phyloP scores from a whole-genome alignment of 2,797 vertebrate species.

The Cyclura pinguis region DNA sequence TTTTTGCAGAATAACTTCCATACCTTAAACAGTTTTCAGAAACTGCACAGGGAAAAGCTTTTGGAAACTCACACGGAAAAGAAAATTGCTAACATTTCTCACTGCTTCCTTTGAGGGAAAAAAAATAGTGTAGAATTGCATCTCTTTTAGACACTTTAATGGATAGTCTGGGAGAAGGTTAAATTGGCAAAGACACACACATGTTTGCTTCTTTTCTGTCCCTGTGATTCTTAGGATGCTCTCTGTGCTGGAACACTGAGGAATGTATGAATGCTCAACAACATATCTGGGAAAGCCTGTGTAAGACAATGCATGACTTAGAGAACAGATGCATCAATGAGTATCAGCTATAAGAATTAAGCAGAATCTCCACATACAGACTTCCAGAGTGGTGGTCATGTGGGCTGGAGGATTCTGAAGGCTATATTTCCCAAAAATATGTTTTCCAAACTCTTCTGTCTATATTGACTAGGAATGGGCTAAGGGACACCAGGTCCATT shows the following conservation, averaged over 20 bases:
- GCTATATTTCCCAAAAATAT: too few species aligned
- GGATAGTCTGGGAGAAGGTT: neutral
- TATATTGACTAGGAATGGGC: too few species aligned
- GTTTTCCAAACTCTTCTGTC: too few species aligned
- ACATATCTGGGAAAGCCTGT: neutral
- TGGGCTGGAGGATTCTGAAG: too few species aligned
- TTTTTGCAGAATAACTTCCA: too few species aligned
- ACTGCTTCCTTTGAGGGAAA: too few species aligned
- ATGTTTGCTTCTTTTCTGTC: neutral
- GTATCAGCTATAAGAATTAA: neutral
- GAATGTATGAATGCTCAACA: neutral
- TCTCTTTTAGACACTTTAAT: neutral
- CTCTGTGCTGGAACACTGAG: neutral
- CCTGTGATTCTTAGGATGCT: neutral
- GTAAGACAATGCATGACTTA: neutral
- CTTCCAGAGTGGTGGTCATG: neutral
- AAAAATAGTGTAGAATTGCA: too few species aligned
- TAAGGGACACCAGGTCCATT: too few species aligned
- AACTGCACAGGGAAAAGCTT: too few species aligned
- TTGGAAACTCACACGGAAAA: too few species aligned
- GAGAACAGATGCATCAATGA: neutral
- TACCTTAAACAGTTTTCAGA: too few species aligned
- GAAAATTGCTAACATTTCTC: too few species aligned
- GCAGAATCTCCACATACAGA: neutral
- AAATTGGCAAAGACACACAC: neutral